Evolutionary conservation across 2,888 invertebrate species (phyloP), one percentile per base, ranked within the genome.

Genomic region (Melanostoma mellinum): DNA sequence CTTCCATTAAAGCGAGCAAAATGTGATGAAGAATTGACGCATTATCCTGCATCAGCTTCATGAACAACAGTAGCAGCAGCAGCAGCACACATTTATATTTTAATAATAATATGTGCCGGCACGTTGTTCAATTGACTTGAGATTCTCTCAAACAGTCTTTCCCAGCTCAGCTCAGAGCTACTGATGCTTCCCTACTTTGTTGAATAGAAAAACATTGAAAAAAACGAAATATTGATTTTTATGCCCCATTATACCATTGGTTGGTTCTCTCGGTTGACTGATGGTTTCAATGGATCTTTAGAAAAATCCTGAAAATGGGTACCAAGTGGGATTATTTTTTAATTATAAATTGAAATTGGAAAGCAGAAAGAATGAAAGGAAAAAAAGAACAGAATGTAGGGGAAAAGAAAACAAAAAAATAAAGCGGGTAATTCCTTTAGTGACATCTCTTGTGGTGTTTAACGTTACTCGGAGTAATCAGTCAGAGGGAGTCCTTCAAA

Each of bases 251-350:
- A 67, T 72, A 33, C 32, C 20, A 44, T n/a, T 53, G 40, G 60
- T 60, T 68, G 68, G 9, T 9, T 53, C 61, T 10, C 38, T 78
- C 20, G 50, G 53, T 60, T 44, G 63, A 63, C 63, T 63, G 63
- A 63, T 63, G 50, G 30, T 50, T 63, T 46, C 63, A 38, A 63
- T 73, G n/a, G 65, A 58, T 55, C 48, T 63, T 63, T 52, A 42
- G 65, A 72, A 65, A 65, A 77, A 53, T 46, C 36, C 55, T 52
- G 44, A 48, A 60, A 72, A 67, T 78, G 78, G 65, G 72, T 53
- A 67, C 67, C 78, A 48, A 78, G 65, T 67, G 78, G 78, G 73
- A 78, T 78, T 78, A 78, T 67, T 73, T 78, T 78, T 78, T 78
- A 78, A 78, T 78, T 78, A 78, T 73, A 78, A 78, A 67, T 67